Conservation (phyloP, 2,797 vertebrate species). For the Natrix natrix region DNA sequence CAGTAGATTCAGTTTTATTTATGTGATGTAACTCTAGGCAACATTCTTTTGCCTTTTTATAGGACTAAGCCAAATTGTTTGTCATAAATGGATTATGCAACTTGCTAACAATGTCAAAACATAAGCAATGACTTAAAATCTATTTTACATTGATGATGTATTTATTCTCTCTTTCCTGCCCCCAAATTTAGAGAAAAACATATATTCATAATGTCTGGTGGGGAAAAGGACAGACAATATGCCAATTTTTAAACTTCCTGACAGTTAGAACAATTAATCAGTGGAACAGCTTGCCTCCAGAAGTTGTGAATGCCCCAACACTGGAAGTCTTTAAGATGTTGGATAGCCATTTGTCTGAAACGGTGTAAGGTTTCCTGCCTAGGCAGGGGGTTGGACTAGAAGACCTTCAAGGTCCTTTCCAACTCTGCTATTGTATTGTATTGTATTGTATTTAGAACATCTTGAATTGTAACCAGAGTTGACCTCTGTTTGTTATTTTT, state of each 20-base stretch:
- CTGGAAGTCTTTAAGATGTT: no score
- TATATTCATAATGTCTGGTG: neutral
- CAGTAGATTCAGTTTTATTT: neutral
- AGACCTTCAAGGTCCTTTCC: no score
- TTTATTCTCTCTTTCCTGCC: no score
- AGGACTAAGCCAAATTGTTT: neutral
- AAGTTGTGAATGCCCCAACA: no score
- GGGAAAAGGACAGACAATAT: neutral
- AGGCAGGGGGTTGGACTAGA: no score
- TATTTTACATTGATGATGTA: neutral
- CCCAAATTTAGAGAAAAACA: neutral
- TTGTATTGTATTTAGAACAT: neutral
- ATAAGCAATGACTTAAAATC: neutral
- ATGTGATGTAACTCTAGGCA: neutral
- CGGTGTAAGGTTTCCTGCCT: no score
- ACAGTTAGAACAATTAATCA: no score
- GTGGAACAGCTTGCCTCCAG: no score
- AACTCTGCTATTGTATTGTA: no score
- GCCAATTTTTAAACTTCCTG: neutral
- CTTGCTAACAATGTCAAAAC: neutral
- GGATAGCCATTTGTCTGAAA: no score
- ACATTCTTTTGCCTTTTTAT: neutral
- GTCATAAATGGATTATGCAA: neutral
- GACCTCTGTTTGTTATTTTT: neutral
- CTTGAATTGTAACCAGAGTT: neutral